These are phyloP conservation scores for Lacerta bilineata DNA, from an alignment of 2,797 vertebrate genomes.

Conservation along the genomic window DNA sequence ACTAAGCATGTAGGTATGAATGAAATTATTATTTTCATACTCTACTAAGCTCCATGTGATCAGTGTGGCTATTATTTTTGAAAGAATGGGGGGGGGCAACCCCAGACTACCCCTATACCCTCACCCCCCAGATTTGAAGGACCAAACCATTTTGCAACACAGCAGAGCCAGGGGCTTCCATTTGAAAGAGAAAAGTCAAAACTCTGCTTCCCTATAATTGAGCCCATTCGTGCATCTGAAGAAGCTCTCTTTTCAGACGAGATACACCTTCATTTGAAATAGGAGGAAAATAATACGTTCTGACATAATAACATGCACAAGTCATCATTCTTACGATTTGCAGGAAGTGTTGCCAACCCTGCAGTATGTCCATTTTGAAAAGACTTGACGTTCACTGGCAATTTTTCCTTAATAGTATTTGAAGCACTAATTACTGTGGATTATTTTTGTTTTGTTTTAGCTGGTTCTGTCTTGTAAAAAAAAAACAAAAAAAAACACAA, in stretches of 20 bases:
- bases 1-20: neutral
- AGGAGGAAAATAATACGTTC: neutral
- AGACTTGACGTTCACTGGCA: neutral
- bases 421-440: neutral
- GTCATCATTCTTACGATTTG: neutral
- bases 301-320: neutral
- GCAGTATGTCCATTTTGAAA: neutral
- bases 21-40: neutral
- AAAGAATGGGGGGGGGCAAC: too few relatives aligned
- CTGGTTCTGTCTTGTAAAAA: neutral
- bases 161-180: neutral
- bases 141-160: neutral
- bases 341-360: too few relatives aligned
- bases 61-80: neutral
- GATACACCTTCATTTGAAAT: neutral
- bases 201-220: neutral
- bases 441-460: neutral
- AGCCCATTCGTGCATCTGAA: neutral
- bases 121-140: neutral
- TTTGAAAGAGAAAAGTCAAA: neutral
- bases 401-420: neutral
- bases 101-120: too few relatives aligned
- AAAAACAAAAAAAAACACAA: neutral
- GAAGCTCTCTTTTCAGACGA: neutral
- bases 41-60: too few relatives aligned